phyloP scores from a whole-genome alignment of 2,113 vertebrate genomes.

The Charina bottae region DNA sequence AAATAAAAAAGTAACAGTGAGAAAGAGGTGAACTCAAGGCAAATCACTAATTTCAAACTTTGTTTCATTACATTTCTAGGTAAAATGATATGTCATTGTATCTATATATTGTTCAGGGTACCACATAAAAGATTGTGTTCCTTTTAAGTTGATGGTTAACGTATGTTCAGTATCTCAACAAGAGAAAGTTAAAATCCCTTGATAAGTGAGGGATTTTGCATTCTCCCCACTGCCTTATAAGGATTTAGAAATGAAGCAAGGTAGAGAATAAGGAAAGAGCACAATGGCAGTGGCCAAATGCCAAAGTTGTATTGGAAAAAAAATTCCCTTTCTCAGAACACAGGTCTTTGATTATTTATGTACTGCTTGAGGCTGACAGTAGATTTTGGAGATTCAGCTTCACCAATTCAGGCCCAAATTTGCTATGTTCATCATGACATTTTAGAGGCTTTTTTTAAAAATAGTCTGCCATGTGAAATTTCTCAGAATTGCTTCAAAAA shows the following conservation, averaged over 20 bases:
- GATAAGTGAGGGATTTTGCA: background rate
- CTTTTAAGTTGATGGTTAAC: background rate
- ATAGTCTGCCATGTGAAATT: background rate
- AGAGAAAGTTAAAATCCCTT: background rate
- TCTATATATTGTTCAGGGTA: slow-evolving; percentile 14
- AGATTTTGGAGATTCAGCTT: background rate
- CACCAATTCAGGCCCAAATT: background rate
- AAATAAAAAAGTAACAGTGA: slow-evolving; percentile 45
- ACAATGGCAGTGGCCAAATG: background rate
- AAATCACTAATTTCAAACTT: slow-evolving; percentile 50
- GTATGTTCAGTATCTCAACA: background rate
- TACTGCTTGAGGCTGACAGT: background rate
- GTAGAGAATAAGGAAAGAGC: background rate
- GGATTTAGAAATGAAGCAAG: background rate
- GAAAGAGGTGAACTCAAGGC: slow-evolving; percentile 35
- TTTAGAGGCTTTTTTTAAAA: background rate
- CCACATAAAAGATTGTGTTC: background rate
- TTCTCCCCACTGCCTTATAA: background rate
- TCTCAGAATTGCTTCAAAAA: background rate
- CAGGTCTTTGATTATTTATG: background rate
- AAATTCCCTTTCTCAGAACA: background rate
- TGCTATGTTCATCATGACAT: background rate
- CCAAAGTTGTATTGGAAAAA: background rate
- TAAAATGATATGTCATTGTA: slow-evolving; percentile 37
- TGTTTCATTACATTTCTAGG: slow-evolving; percentile 43